Evolutionary conservation across 2,888 invertebrate species (phyloP).

Genomic region (Eupithecia centaureata): DNA sequence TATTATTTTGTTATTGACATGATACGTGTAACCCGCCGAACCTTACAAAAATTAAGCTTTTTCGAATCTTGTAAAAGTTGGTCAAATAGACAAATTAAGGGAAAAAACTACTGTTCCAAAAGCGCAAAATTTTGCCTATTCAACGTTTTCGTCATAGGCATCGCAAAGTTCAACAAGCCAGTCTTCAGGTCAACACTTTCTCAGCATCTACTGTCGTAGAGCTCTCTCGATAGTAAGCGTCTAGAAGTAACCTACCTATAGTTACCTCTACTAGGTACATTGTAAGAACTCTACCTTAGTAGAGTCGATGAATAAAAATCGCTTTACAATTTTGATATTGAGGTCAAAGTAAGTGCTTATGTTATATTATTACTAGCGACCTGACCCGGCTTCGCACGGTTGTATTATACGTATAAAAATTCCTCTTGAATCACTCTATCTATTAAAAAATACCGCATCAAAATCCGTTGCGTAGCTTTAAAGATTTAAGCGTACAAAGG

Average conservation of each 20-base stretch:
- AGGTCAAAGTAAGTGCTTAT: neutral
- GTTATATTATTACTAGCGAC: too few relatives aligned
- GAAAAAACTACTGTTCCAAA: neutral
- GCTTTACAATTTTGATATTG: neutral
- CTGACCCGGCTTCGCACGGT: too few relatives aligned
- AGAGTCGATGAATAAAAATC: neutral
- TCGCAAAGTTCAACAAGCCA: conserved; percentile 7
- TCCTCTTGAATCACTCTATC: too few relatives aligned
- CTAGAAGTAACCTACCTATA: neutral
- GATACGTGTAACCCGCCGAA: neutral
- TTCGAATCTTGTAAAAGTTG: neutral
- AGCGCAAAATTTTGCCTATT: neutral
- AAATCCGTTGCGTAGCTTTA: too few relatives aligned
- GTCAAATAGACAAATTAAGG: neutral
- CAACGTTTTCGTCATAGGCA: neutral
- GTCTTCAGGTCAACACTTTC: conserved; percentile 9
- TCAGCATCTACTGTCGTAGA: neutral
- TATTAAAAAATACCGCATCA: too few relatives aligned
- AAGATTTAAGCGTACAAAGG: too few relatives aligned
- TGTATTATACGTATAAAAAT: too few relatives aligned
- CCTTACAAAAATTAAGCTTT: neutral
- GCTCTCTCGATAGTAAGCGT: neutral
- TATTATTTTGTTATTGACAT: conserved; percentile 19
- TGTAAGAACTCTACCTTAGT: neutral
- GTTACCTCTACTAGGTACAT: neutral